These are phyloP conservation scores for Ianthella basta DNA, from an alignment of 37 sponge, comb jelly and placozoan species.

Conservation along the genomic window DNA sequence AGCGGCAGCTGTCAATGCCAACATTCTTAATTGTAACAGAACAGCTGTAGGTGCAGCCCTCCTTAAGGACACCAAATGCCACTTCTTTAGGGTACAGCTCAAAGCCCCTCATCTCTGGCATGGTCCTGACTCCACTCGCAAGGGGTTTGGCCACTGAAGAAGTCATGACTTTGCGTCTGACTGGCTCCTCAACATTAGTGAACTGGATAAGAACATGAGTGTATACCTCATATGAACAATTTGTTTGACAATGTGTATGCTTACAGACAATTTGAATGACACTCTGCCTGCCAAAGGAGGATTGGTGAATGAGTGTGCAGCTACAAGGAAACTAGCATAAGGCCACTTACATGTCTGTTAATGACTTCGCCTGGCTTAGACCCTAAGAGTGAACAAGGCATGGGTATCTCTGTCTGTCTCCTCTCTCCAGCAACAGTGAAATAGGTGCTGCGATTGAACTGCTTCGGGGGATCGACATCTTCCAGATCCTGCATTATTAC, in stretches of 20 bases:
- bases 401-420: conserved; percentile 32
- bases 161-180: conserved; percentile 76
- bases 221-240: too few relatives aligned
- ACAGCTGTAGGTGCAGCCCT: conserved; percentile 73
- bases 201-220: conserved; percentile 49
- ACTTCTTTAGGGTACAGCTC: conserved; percentile 70
- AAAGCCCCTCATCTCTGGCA: conserved; percentile 69
- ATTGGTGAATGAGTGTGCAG: too few relatives aligned
- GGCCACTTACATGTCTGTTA: conserved; percentile 41
- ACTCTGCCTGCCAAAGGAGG: too few relatives aligned
- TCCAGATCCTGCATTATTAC: conserved; percentile 11
- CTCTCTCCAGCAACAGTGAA: conserved; percentile 55
- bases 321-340: too few relatives aligned
- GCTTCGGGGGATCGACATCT: conserved; percentile 19
- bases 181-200: conserved; percentile 64
- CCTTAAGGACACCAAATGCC: conserved; percentile 83
- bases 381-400: conserved; percentile 52
- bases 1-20: conserved; percentile 82
- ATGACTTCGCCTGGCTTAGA: conserved; percentile 58
- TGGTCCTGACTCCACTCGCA: conserved; percentile 29
- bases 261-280: too few relatives aligned
- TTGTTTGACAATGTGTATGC: too few relatives aligned
- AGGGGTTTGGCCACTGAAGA: conserved; percentile 46
- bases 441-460: conserved; percentile 36
- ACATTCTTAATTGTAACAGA: conserved; percentile 71